Base-by-base conservation (phyloP, 1,140 invertebrate genomes). In the Ooceraea biroi region DNA sequence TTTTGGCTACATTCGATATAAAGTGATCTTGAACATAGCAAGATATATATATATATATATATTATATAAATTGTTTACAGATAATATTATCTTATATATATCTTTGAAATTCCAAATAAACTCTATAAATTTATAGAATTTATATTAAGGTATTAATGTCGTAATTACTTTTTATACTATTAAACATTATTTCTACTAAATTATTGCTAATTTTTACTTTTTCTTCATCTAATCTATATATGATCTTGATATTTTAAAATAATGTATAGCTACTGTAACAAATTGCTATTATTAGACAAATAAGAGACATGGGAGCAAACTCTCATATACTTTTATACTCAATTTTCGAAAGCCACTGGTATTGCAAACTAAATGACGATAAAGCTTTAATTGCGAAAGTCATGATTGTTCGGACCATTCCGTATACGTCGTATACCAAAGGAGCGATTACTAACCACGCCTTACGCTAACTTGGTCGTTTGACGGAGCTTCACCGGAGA, bases 401-500 rank as follows among this genome's bases (percentile, higher is more conserved):
- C 80, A 68, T 50, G 86, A 72, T 68, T 73, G 68, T 61, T 11
- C 11, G 50, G 22, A 14, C 63, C 65, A 58, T 88, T 87, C 65
- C 22, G 73, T 80, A 65, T 66, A 84, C 46, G 63, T 22, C 85
- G 82, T 87, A 84, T 84, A 88, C 60, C 58, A 68, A 87, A 72
- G 68, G 57, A 73, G 68, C 73, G 82, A 88, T 88, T 84, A 87
- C 77, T 46, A 82, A 84, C 76, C 85, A 63, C 65, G 66, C 85
- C 60, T 86, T 61, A 83, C 30, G 58, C 5, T 58, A 46, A 83
- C 65, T 87, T 72, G 85, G 76, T 85, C 88, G 85, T 85, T 89
- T 92, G 90, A 92, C 88, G 86, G 86, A 84, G 84, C 83, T 85
- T 88, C 63, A 84, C 80, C 82, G 88, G 84, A 22, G 85, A 89